phyloP scores from a whole-genome alignment of 2,888 invertebrate species.

The Cheilosia grossa region DNA sequence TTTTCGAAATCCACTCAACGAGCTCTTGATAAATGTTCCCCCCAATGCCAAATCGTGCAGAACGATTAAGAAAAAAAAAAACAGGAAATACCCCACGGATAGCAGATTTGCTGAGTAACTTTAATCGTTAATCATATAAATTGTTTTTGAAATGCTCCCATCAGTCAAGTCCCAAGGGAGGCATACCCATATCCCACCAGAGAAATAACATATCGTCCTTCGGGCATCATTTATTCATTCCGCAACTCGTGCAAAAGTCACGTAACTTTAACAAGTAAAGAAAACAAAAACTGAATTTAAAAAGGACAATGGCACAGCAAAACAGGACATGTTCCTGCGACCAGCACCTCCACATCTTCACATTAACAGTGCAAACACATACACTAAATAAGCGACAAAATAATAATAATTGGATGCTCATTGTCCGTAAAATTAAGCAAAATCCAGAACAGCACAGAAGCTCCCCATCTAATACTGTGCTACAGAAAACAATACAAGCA shows the following conservation, averaged over 20 bases:
- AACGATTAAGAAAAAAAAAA: constrained; percentile 12
- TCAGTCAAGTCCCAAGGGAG: constrained; percentile 3
- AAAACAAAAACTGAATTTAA: background rate
- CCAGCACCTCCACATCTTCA: constrained; percentile 2
- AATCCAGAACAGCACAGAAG: constrained; percentile 19
- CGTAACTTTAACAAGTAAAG: constrained; percentile 29
- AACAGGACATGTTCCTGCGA: background rate
- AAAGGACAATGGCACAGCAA: constrained; percentile 3
- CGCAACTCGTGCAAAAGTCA: constrained; percentile 16
- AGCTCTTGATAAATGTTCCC: background rate
- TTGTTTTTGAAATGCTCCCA: constrained; percentile 28
- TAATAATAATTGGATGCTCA: constrained; percentile 63
- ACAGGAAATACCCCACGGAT: background rate
- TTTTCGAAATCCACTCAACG: background rate
- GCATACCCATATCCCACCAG: background rate
- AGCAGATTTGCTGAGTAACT: constrained; percentile 21
- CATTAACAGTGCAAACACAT: background rate
- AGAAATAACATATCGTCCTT: constrained; percentile 16
- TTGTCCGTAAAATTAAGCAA: constrained; percentile 65
- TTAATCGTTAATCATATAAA: constrained; percentile 44
- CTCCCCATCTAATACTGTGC: background rate
- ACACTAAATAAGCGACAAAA: constrained; percentile 14
- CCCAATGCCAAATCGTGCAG: constrained; percentile 16
- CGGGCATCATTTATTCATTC: constrained; percentile 35
- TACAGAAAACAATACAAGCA: background rate